phyloP scores from a whole-genome alignment of 53 echinoderm and acorn worm species.

The Astropecten irregularis region DNA sequence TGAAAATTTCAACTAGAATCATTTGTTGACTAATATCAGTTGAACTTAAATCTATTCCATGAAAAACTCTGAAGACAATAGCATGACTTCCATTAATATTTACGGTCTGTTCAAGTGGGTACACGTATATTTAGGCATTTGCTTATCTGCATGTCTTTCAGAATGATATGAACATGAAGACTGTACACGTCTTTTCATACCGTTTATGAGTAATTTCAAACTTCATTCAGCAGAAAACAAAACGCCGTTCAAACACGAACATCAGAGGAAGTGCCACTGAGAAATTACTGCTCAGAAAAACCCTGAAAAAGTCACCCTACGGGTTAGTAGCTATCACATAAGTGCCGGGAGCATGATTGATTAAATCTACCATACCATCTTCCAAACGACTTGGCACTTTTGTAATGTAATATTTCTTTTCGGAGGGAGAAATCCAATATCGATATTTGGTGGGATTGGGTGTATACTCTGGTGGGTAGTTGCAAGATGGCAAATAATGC shows the following conservation, averaged over 20 bases:
- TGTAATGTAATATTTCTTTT: slow-evolving; percentile 1
- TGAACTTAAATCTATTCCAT: too few species aligned
- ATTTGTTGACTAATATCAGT: too few species aligned
- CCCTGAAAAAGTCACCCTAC: not conserved
- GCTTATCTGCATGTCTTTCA: too few species aligned
- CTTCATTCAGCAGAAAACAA: not conserved
- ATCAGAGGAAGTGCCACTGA: not conserved
- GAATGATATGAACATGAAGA: too few species aligned
- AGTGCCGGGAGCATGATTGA: not conserved
- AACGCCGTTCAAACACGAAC: not conserved
- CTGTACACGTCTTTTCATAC: not conserved
- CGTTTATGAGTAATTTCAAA: not conserved
- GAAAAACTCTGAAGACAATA: too few species aligned
- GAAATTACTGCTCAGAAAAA: not conserved
- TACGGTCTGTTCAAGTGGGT: too few species aligned
- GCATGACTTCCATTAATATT: too few species aligned
- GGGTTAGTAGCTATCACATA: not conserved
- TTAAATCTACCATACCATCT: slow-evolving; percentile 9
- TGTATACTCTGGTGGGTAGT: not conserved
- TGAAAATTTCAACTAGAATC: too few species aligned
- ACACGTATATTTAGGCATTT: too few species aligned
- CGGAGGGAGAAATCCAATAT: slow-evolving; percentile 13
- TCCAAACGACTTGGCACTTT: slow-evolving; percentile 1
- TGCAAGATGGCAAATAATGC: not conserved
- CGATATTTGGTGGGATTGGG: slow-evolving; percentile 1